These are phyloP conservation scores for Seira ritae DNA, from an alignment of 2,888 invertebrate genomes.

Conservation along the genomic window DNA sequence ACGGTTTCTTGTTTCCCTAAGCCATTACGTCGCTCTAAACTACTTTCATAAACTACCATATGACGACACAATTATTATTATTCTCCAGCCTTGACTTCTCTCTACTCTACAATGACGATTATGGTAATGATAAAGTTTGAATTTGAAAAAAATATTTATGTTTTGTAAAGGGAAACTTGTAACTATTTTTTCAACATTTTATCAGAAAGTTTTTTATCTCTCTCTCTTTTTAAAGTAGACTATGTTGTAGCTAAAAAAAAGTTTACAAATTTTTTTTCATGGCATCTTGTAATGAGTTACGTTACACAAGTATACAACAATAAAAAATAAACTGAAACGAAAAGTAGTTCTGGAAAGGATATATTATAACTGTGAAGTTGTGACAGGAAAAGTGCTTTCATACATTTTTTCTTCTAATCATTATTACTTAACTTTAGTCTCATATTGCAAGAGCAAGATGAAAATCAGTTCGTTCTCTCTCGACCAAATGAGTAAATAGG, in stretches of 20 bases:
- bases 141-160: slow-evolving; percentile 18
- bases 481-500: not conserved
- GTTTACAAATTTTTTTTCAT: not conserved
- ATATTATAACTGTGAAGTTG: not conserved
- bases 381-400: slow-evolving; percentile 2
- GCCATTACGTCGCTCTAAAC: not conserved
- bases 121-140: slow-evolving; percentile 33
- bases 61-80: slow-evolving; percentile 35
- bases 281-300: not conserved
- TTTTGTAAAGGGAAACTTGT: not conserved
- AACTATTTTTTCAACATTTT: no score
- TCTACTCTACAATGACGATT: no score
- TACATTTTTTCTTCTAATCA: not conserved
- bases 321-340: not conserved
- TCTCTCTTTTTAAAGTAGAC: not conserved
- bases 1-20: not conserved
- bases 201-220: no score
- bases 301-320: not conserved
- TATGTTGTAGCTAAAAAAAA: not conserved
- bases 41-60: slow-evolving; percentile 33
- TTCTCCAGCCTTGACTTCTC: not conserved
- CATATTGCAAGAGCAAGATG: not conserved
- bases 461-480: no score
- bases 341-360: not conserved
- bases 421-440: not conserved